Evolutionary conservation across 2,888 invertebrate species (phyloP), one percentile per base, ranked within the genome.

Genomic region (Stenchaetothrips biformis): DNA sequence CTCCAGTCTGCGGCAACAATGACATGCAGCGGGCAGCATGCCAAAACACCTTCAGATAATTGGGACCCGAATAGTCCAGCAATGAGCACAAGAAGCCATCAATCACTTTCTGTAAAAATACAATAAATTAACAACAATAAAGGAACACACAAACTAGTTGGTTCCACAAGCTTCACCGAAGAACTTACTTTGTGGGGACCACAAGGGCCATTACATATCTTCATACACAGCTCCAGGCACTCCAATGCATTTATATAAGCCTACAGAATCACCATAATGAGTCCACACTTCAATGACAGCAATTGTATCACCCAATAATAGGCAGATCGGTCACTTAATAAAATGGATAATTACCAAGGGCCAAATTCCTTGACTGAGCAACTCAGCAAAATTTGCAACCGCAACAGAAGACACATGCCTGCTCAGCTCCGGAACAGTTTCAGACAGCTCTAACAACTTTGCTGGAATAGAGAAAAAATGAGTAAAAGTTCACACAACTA

Each of bases 201-300:
- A 67, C 67, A 67, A 6, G 67, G 67, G 9, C 67, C 67, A n/a
- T 67, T 67, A 9, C 21, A 67, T 9, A 21, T n/a, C 8, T 4
- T 18, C 67, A 67, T 67, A n/a, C 67, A 67, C 21, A 21, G 91
- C 91, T 25, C 88, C 88, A 37, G 82, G 81, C 37, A 81, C 82
- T 78, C 79, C 67, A 48, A 81, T 82, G 78, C 67, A n/a, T 21
- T 67, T 9, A 67, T 9, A 21, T 21, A n/a, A 6, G n/a, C 67
- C 67, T 67, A 21, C 4, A 67, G 8, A n/a, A 21, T 4, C 7
- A 67, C 2, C 8, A n/a, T 8, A 7, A 67, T 53, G 16, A 53
- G 53, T 2, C 9, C 16, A 9, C 2, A 53, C 6, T 11, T 11
- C 4, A 11, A 8, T 25, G 7, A 25, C 0, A 74, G 25, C 67